Evolutionary conservation across 2,888 invertebrate species (phyloP).

Genomic region (Nomada fucata): DNA sequence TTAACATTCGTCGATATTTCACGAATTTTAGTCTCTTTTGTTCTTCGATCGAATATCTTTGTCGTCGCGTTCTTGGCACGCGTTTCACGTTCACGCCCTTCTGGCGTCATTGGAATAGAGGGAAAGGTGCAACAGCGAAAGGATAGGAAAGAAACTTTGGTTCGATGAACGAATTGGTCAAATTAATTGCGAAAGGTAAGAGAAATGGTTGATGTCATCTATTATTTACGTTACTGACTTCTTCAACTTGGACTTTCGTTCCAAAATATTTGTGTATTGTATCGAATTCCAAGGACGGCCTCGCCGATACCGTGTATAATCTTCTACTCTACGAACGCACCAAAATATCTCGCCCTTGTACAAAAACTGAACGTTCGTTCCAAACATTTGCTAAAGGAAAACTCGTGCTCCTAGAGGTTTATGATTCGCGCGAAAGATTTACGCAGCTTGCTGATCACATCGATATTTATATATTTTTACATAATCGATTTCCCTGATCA

Average conservation of each 20-base stretch:
- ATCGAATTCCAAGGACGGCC: slow-evolving; percentile 48
- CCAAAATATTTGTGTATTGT: slow-evolving; percentile 44
- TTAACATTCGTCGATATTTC: background rate
- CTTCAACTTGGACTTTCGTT: slow-evolving; percentile 28
- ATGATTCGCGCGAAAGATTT: background rate
- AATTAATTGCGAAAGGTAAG: slow-evolving; percentile 19
- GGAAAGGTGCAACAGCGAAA: background rate
- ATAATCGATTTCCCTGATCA: background rate
- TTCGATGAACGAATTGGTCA: slow-evolving; percentile 21
- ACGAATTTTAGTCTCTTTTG: background rate
- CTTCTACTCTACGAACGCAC: slow-evolving; percentile 27
- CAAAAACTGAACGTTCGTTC: slow-evolving; percentile 43
- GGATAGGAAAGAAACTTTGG: slow-evolving; percentile 4
- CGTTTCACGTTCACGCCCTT: background rate
- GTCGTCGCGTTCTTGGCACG: slow-evolving; percentile 7
- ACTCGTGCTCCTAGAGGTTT: background rate
- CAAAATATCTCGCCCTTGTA: slow-evolving; percentile 56
- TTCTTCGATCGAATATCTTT: slow-evolving; percentile 19
- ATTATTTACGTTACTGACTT: slow-evolving; percentile 13
- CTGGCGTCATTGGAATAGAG: background rate
- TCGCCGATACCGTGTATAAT: slow-evolving; percentile 33
- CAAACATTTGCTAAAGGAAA: slow-evolving; percentile 38
- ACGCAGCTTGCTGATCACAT: background rate
- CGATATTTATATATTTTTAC: background rate
- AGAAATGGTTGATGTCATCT: background rate